Percentiles rank a stretch among this genome's conserved stretches.
These are phyloP conservation scores for Microctonus aethiopoides DNA, from an alignment of 2,888 invertebrate genomes.

Conservation along the genomic window DNA sequence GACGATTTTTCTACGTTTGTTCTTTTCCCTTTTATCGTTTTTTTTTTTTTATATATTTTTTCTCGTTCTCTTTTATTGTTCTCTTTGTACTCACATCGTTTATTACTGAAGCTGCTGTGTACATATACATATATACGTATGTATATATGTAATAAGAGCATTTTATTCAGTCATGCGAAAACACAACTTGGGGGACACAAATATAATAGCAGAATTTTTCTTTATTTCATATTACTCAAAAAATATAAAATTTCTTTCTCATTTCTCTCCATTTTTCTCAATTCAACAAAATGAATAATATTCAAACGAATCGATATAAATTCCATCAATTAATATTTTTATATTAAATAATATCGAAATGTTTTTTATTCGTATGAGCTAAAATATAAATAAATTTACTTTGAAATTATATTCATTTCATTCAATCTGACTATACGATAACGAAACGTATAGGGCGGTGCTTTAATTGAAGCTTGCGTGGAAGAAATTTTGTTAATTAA, in stretches of 20 bases:
- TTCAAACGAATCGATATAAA: no score
- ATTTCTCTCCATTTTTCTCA: not conserved
- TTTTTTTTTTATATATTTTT: not conserved
- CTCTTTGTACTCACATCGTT: slow-evolving; percentile 9
- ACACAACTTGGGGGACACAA: not conserved
- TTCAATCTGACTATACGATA: no score
- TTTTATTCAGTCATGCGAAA: slow-evolving; percentile 9
- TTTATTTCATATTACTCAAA: not conserved
- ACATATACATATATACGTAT: not conserved
- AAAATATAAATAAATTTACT: no score
- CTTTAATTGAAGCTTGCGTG: no score
- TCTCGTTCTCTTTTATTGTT: not conserved
- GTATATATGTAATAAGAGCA: not conserved
- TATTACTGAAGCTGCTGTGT: not conserved
- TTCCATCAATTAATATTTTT: no score
- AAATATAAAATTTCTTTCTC: not conserved
- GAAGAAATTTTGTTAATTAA: no score
- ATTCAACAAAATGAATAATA: no score
- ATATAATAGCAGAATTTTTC: slow-evolving; percentile 12
- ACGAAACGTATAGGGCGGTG: no score
- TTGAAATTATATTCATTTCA: no score
- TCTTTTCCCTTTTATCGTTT: slow-evolving; percentile 4
- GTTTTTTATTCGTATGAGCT: no score
- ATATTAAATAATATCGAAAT: not conserved
- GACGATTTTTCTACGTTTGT: not conserved